These are phyloP conservation scores for Melanotaenia parkinsoni DNA, from an alignment of 2,797 vertebrate species.

Conservation along the genomic window DNA sequence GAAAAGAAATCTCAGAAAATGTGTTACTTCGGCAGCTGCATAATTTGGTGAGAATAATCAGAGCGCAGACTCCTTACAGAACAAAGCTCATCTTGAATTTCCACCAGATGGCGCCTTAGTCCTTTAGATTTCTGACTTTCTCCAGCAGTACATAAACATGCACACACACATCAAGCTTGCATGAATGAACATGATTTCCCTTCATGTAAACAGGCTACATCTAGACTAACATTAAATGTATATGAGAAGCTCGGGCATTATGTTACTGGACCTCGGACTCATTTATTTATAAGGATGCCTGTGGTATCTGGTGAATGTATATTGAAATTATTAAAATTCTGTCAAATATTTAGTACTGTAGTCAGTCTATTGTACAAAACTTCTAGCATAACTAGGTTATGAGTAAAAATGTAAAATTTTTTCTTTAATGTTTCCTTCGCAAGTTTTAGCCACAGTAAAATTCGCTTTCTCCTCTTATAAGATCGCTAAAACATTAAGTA, in stretches of 20 bases:
- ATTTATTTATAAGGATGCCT: slow-evolving; percentile 66
- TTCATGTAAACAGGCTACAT: slow-evolving; percentile 63
- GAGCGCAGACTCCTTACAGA: background rate
- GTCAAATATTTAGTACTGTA: slow-evolving; percentile 68
- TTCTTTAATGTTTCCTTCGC: background rate
- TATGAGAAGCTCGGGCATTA: slow-evolving; percentile 46
- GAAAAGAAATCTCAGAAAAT: slow-evolving; percentile 1
- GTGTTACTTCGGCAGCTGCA: slow-evolving; percentile 1
- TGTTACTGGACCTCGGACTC: slow-evolving; percentile 54
- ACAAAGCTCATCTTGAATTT: background rate
- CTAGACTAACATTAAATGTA: slow-evolving; percentile 51
- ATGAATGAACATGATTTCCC: slow-evolving; percentile 65
- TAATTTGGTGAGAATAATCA: slow-evolving; percentile 25
- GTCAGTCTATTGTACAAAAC: slow-evolving; percentile 53
- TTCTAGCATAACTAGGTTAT: background rate
- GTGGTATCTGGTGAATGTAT: slow-evolving; percentile 57
- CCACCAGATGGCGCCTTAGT: slow-evolving; percentile 86
- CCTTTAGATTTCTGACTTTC: slow-evolving; percentile 66
- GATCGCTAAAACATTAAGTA: background rate
- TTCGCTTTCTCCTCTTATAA: background rate
- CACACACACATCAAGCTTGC: slow-evolving; percentile 30
- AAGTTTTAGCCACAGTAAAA: background rate
- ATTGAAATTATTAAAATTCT: slow-evolving; percentile 61
- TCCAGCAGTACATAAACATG: background rate
- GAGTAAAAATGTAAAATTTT: background rate